Evolutionary conservation across 2,797 vertebrate species (phyloP).

Genomic region (Mastacembelus armatus): DNA sequence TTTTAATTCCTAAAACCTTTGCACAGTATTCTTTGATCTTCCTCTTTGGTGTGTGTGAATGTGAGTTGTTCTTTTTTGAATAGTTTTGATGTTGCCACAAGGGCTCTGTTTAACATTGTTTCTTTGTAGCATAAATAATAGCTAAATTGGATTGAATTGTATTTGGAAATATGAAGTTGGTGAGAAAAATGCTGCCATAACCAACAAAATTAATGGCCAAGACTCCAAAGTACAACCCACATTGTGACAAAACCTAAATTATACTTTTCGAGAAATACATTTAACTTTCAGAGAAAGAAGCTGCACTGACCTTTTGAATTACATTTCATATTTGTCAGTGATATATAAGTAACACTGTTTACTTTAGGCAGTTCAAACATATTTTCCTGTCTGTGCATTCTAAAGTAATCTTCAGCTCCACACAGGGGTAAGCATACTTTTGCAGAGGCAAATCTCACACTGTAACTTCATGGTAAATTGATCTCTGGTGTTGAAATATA

Average conservation of each 20-base stretch:
- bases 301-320: conserved; percentile 43
- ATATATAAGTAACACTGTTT: conserved; percentile 24
- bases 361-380: conserved; percentile 37
- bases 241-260: conserved; percentile 4
- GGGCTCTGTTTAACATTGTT: too few relatives aligned
- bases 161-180: too few relatives aligned
- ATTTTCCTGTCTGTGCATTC: conserved; percentile 48
- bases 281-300: background rate
- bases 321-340: conserved; percentile 35
- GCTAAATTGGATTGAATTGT: too few relatives aligned
- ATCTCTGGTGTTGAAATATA: conserved; percentile 51
- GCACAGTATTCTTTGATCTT: too few relatives aligned
- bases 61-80: background rate
- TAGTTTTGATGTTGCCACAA: too few relatives aligned
- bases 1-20: too few relatives aligned
- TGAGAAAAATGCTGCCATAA: background rate
- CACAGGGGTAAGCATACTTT: conserved; percentile 32
- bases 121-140: background rate
- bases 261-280: background rate
- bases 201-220: background rate
- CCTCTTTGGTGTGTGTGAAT: background rate
- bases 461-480: conserved; percentile 54
- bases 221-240: background rate
- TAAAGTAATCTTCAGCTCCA: conserved; percentile 47
- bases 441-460: conserved; percentile 42